Evolutionary conservation across 2,797 vertebrate species (phyloP), one percentile per base, ranked within the genome.

Genomic region (Percopsis omiscomaycus): DNA sequence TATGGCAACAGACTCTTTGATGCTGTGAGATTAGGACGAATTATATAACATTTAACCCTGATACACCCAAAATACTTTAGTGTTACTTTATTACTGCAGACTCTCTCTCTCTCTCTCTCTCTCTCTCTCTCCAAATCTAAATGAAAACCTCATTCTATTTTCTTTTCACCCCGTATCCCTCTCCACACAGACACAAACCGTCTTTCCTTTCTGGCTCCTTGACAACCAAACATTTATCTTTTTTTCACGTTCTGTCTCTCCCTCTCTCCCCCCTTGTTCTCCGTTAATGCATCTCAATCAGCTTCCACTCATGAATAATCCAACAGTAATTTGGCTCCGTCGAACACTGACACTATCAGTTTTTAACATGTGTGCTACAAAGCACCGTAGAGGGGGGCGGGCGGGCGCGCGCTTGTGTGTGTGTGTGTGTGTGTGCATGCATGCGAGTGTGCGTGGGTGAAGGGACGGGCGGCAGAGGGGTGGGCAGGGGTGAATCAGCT

Each of bases 291-390:
- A 78, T 74, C 84, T 83, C 73, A 78, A 87, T 87, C 75, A 75
- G 68, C 74, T 75, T 74, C 75, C 81, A 76, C 84, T 89, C 80
- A 86, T 86, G 84, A 89, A 87, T 84, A 78, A 81, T 77, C 81
- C 65, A 66, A 78, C 77, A 74, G 80, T 91, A 85, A 91, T 90
- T 85, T 86, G 69, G 80, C 69, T 84, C 78, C 78, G 82, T 77
- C 76, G 68, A 75, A 66, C 84, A 71, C 81, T 88, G 90, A 87
- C 86, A 89, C 81, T 82, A 81, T 89, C 80, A 82, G 86, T 88
- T 89, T 71, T 88, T 84, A 90, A 87, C 84, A 78, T 59, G 79
- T 86, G 77, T 80, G 86, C 88, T 90, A 88, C 88, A 89, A 86
- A 84, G 84, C 80, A 81, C 74, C 67, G 58, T 71, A 74, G 71